These are phyloP conservation scores for Heliocidaris erythrogramma DNA, from an alignment of 35 echinoderm and acorn worm species.

Conservation along the genomic window DNA sequence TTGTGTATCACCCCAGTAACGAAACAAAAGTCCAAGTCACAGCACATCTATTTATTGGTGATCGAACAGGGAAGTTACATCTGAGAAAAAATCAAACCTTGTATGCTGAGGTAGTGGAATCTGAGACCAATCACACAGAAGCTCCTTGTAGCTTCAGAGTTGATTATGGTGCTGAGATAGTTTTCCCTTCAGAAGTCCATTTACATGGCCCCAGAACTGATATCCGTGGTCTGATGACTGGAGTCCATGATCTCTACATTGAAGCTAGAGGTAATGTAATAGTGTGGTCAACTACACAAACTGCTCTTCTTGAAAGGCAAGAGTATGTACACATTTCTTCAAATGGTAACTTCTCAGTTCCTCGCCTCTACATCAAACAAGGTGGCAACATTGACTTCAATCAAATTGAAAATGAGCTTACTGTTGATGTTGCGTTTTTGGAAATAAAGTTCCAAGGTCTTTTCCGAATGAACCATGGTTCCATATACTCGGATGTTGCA, in stretches of 20 bases:
- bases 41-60: conserved; percentile 85
- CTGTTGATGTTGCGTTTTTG: conserved; percentile 68
- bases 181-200: conserved; percentile 85
- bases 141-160: conserved; percentile 87
- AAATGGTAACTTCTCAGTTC: conserved; percentile 87
- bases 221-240: conserved; percentile 77
- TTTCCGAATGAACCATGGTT: conserved; percentile 76
- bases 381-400: conserved; percentile 70
- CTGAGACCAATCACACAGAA: conserved; percentile 77
- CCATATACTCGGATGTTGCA: conserved; percentile 81
- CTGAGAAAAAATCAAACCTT: conserved; percentile 75
- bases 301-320: conserved; percentile 74
- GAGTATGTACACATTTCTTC: conserved; percentile 82
- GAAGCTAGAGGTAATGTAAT: conserved; percentile 68
- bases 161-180: conserved; percentile 84
- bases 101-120: conserved; percentile 86
- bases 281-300: conserved; percentile 84
- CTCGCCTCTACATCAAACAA: conserved; percentile 72
- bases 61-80: conserved; percentile 86
- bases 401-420: conserved; percentile 57
- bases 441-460: conserved; percentile 84
- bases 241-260: conserved; percentile 82
- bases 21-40: conserved; percentile 60
- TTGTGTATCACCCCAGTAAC: conserved; percentile 73
- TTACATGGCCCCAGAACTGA: conserved; percentile 83